Evolutionary conservation across 2,888 invertebrate genomes (phyloP).

Genomic region (Ophioninae sp.): DNA sequence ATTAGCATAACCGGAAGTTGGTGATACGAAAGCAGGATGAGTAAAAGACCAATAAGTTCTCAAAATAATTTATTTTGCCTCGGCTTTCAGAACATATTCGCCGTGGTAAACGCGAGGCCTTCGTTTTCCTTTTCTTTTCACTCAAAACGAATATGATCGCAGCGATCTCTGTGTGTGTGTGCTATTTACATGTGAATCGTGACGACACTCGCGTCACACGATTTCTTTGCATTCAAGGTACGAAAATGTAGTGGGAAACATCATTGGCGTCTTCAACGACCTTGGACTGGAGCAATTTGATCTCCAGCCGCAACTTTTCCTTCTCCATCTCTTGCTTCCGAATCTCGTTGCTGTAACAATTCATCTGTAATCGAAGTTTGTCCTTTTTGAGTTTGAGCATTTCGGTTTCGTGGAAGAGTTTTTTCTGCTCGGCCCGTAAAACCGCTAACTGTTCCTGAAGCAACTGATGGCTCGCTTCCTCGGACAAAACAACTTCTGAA

Average conservation of each 20-base stretch:
- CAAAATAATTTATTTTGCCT: slow-evolving; percentile 60
- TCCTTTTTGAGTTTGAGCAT: slow-evolving; percentile 77
- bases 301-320: slow-evolving; percentile 77
- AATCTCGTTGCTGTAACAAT: slow-evolving; percentile 74
- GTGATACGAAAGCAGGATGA: neutral
- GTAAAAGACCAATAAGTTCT: neutral
- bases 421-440: slow-evolving; percentile 76
- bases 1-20: no score
- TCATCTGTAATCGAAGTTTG: slow-evolving; percentile 81
- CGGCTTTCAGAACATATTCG: slow-evolving; percentile 19
- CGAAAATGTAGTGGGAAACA: slow-evolving; percentile 78
- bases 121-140: slow-evolving; percentile 1
- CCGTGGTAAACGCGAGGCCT: slow-evolving; percentile 35
- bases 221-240: slow-evolving; percentile 70
- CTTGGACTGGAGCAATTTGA: slow-evolving; percentile 76
- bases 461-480: slow-evolving; percentile 74
- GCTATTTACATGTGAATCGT: slow-evolving; percentile 41
- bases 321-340: slow-evolving; percentile 77
- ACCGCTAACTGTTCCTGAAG: slow-evolving; percentile 77
- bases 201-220: neutral
- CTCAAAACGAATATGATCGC: slow-evolving; percentile 29
- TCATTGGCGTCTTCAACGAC: slow-evolving; percentile 77
- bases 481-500: slow-evolving; percentile 71
- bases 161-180: neutral
- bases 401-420: slow-evolving; percentile 77